These are phyloP conservation scores for Scaptomyza cyrtandrae DNA, from an alignment of 2,888 invertebrate species.

Conservation along the genomic window DNA sequence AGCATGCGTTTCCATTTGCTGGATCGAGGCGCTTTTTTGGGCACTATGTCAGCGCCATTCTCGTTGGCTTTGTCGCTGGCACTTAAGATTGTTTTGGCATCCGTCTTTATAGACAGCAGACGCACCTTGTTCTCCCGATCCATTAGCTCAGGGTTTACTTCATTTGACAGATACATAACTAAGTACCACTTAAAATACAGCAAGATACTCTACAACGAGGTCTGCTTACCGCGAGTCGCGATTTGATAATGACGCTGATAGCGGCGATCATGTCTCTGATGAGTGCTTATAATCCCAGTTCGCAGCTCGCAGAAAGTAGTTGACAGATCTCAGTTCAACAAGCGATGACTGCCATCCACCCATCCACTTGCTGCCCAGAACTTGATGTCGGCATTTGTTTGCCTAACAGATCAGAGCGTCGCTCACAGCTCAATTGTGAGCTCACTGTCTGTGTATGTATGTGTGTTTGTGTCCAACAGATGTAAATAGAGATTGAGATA, in stretches of 20 bases:
- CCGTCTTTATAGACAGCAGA: slow-evolving; percentile 26
- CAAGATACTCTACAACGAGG: slow-evolving; percentile 3
- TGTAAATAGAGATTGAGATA: not conserved
- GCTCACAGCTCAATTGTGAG: slow-evolving; percentile 48
- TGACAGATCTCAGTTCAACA: slow-evolving; percentile 13
- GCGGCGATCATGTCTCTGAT: slow-evolving; percentile 25
- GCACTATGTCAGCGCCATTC: slow-evolving; percentile 7
- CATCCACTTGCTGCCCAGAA: not conserved
- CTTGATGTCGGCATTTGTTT: slow-evolving; percentile 45
- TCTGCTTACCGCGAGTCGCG: slow-evolving; percentile 48
- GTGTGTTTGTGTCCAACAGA: not conserved
- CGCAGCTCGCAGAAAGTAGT: slow-evolving; percentile 32
- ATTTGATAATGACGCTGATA: slow-evolving; percentile 52
- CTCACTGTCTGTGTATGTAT: slow-evolving; percentile 2
- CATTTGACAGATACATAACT: slow-evolving; percentile 64
- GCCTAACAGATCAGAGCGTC: slow-evolving; percentile 62
- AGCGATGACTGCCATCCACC: not conserved
- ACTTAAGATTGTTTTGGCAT: slow-evolving; percentile 2
- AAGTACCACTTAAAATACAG: slow-evolving; percentile 5
- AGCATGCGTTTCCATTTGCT: slow-evolving; percentile 60
- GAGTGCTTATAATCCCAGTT: slow-evolving; percentile 28
- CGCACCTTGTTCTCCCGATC: slow-evolving; percentile 54
- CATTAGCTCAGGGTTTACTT: slow-evolving; percentile 45
- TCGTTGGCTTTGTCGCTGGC: slow-evolving; percentile 1
- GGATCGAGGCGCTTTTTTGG: slow-evolving; percentile 14